Conservation (phyloP, 2,797 vertebrate genomes). For the Percopsis omiscomaycus region DNA sequence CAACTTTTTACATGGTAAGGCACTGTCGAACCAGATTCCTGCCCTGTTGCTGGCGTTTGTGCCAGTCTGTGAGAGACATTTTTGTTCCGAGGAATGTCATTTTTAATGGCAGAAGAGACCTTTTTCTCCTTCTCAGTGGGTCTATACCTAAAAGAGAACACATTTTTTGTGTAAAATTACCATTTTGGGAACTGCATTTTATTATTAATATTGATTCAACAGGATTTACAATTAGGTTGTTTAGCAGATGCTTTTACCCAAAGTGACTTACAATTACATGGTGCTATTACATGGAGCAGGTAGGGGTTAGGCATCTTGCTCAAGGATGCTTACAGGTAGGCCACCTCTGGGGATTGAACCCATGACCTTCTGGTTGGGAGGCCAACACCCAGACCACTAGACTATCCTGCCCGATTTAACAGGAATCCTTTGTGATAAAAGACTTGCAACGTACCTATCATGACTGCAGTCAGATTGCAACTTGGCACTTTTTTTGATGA, state of each 20-base stretch:
- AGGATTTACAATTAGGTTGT: too few species aligned
- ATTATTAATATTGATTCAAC: neutral
- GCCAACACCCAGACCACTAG: too few species aligned
- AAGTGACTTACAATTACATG: too few species aligned
- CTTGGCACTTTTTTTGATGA: slow-evolving; percentile 7
- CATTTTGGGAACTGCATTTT: slow-evolving; percentile 1
- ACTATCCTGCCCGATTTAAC: neutral
- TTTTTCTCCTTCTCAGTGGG: slow-evolving; percentile 11
- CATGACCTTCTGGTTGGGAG: too few species aligned
- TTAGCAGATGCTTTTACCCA: too few species aligned
- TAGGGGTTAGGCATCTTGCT: too few species aligned
- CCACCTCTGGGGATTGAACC: too few species aligned
- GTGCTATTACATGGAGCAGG: too few species aligned
- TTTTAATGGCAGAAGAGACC: slow-evolving; percentile 1
- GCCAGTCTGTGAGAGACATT: slow-evolving; percentile 48
- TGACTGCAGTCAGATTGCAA: slow-evolving; percentile 2
- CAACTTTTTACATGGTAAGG: neutral
- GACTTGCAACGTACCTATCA: slow-evolving; percentile 39
- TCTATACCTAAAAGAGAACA: slow-evolving; percentile 43
- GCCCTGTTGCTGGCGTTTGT: slow-evolving; percentile 25
- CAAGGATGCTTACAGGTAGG: too few species aligned
- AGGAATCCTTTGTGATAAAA: too few species aligned
- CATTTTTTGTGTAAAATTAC: neutral
- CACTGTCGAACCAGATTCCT: slow-evolving; percentile 12
- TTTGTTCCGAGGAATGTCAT: slow-evolving; percentile 46